These are phyloP conservation scores for Nasonovia ribisnigri DNA, from an alignment of 2,888 invertebrate genomes.

Conservation along the genomic window DNA sequence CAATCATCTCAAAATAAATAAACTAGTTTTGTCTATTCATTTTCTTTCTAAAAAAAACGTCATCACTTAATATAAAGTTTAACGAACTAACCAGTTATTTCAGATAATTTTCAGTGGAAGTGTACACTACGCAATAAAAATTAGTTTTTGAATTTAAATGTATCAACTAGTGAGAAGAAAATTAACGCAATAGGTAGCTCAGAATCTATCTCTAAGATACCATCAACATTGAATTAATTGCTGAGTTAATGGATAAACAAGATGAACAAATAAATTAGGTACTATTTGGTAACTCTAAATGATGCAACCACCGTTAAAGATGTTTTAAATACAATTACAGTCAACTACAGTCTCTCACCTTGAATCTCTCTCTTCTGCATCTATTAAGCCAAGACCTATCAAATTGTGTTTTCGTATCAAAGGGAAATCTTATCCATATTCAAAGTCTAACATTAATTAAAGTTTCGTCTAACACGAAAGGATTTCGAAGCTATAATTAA, in stretches of 20 bases:
- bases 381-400: not conserved
- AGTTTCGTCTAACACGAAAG: not conserved
- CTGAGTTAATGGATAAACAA: not conserved
- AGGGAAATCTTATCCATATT: not conserved
- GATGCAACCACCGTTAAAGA: not conserved
- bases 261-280: not conserved
- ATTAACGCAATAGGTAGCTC: not conserved
- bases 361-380: not conserved
- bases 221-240: not conserved
- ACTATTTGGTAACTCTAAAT: not conserved
- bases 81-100: not conserved
- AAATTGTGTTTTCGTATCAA: not conserved
- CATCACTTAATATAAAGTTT: too few species aligned
- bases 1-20: not conserved
- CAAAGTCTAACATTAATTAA: not conserved
- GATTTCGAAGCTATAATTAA: not conserved
- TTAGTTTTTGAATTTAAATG: not conserved
- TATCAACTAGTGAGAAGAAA: not conserved
- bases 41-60: not conserved
- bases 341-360: not conserved
- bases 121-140: not conserved
- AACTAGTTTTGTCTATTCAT: not conserved
- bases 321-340: not conserved
- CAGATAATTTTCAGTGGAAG: not conserved
- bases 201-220: not conserved